phyloP scores from a whole-genome alignment of 2,888 invertebrate species.

The Punctoribates punctum region DNA sequence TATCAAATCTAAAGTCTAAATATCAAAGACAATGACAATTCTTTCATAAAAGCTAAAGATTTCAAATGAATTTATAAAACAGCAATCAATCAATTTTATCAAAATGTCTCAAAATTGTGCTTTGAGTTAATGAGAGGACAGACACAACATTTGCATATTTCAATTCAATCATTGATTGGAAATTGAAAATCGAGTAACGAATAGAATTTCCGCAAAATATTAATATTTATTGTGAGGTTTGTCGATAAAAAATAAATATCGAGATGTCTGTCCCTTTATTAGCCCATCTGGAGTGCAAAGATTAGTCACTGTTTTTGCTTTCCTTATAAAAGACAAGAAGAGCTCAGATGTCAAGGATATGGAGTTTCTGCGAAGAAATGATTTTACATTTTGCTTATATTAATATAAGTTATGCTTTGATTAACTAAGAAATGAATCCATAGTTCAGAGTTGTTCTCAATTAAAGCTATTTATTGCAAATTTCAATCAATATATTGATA shows the following conservation, averaged over 20 bases:
- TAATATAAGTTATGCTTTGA: background rate
- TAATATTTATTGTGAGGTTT: too few relatives aligned
- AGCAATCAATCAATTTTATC: too few relatives aligned
- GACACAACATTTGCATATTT: too few relatives aligned
- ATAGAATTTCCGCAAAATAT: too few relatives aligned
- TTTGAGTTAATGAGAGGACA: too few relatives aligned
- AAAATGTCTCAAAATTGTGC: too few relatives aligned
- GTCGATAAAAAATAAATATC: background rate
- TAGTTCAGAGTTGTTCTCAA: background rate
- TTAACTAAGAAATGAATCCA: background rate
- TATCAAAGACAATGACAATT: too few relatives aligned
- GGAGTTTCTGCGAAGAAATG: background rate
- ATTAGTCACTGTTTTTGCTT: background rate
- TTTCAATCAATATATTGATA: constrained; percentile 9
- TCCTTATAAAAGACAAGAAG: background rate
- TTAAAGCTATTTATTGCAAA: constrained; percentile 23
- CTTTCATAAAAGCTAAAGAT: too few relatives aligned
- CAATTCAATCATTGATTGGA: too few relatives aligned
- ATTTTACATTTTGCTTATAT: background rate
- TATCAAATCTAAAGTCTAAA: too few relatives aligned
- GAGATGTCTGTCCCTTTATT: background rate
- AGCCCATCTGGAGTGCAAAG: background rate
- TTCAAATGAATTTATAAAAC: too few relatives aligned
- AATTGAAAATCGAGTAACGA: too few relatives aligned
- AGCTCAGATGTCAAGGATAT: constrained; percentile 27